Conservation (phyloP, 92 coral and sea anemone species). For the Galaxea fascicularis region DNA sequence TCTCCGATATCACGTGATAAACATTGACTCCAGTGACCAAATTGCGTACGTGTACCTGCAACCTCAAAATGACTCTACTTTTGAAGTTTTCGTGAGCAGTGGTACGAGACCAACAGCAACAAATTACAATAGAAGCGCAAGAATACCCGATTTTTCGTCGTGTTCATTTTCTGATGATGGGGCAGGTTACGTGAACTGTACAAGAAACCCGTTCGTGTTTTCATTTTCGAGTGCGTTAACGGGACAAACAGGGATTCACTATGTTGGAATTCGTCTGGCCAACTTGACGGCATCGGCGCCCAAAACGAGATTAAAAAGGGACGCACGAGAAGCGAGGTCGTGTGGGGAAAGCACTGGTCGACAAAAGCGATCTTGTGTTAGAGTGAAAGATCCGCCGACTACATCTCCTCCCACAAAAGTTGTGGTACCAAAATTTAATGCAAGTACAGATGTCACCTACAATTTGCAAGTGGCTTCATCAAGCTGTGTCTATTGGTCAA, state of each 20-base stretch:
- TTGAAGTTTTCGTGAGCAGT: slow-evolving; percentile 57
- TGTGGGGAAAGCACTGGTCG: slow-evolving; percentile 56
- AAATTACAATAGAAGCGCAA: slow-evolving; percentile 57
- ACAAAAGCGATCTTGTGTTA: slow-evolving; percentile 70
- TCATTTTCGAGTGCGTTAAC: slow-evolving; percentile 65
- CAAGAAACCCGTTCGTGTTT: slow-evolving; percentile 65
- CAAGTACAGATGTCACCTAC: slow-evolving; percentile 71
- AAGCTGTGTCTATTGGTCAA: slow-evolving; percentile 80
- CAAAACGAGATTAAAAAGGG: neutral
- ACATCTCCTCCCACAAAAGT: slow-evolving; percentile 69
- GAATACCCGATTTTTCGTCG: slow-evolving; percentile 66
- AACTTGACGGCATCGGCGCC: neutral
- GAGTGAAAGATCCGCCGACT: slow-evolving; percentile 82
- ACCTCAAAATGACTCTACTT: slow-evolving; percentile 40
- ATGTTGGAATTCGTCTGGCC: slow-evolving; percentile 68
- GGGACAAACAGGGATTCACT: slow-evolving; percentile 74
- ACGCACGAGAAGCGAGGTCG: slow-evolving; percentile 58
- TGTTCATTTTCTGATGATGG: slow-evolving; percentile 28
- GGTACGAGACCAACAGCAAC: slow-evolving; percentile 57
- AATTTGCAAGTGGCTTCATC: slow-evolving; percentile 67
- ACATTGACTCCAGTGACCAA: slow-evolving; percentile 37
- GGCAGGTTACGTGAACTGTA: slow-evolving; percentile 49
- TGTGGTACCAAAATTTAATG: slow-evolving; percentile 67
- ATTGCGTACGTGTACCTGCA: slow-evolving; percentile 45
- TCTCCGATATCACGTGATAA: slow-evolving; percentile 65